Percentiles rank a stretch among this genome's conserved stretches.
Conservation (phyloP, 2,797 vertebrate species). For the Anomalospiza imberbis region DNA sequence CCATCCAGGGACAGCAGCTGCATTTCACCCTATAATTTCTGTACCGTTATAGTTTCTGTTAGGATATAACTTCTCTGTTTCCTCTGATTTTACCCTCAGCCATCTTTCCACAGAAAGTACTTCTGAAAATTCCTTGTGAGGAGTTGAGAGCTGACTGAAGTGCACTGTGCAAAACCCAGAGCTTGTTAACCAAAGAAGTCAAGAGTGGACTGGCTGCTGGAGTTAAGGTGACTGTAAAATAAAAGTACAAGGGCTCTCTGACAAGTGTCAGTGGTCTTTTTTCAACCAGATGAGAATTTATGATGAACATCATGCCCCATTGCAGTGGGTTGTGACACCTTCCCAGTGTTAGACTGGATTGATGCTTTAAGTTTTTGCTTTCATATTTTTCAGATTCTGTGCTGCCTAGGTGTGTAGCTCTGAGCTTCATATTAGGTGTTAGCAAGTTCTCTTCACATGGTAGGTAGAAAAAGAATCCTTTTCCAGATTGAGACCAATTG, state of each 20-base stretch:
- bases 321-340: background rate
- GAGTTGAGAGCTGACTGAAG: background rate
- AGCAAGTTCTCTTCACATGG: background rate
- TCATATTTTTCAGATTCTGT: background rate
- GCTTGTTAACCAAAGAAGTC: background rate
- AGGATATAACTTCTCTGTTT: background rate
- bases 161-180: background rate
- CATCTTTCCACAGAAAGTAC: background rate
- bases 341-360: background rate
- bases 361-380: background rate
- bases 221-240: background rate
- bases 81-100: background rate
- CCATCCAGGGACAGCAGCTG: background rate
- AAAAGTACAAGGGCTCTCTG: background rate
- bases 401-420: background rate
- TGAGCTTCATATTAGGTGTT: background rate
- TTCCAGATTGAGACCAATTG: background rate
- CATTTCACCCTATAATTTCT: background rate
- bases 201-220: background rate
- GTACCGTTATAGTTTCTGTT: background rate
- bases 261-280: accelerated
- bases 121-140: background rate
- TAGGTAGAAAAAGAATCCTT: background rate
- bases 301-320: background rate
- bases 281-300: background rate